Base-by-base conservation (phyloP, 2,888 invertebrate species). In the Caenorhabditis afra region DNA sequence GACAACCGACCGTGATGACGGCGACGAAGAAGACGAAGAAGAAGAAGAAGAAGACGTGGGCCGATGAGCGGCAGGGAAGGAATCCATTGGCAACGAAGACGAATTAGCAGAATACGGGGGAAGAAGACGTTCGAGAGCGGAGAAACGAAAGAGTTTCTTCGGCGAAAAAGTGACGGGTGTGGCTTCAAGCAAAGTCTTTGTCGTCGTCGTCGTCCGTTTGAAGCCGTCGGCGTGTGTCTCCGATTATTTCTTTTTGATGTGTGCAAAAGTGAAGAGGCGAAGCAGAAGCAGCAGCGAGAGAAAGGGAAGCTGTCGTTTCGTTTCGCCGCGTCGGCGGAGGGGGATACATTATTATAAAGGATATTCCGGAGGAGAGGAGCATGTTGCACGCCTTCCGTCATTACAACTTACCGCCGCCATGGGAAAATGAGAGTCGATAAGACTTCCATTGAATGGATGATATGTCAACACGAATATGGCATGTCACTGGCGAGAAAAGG, bases 391-490 rank as follows among this genome's bases (percentile, higher is more conserved):
- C 20, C 23, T 22, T 39, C 55, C 23, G 45, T 58, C 23, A 37
- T 50, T 16, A 53, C 39, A 29, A 76, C 75, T 67, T 62, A 76
- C 75, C 75, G 67, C 62, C 66, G 61, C 75, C 75, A 76, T 47
- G 75, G 62, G 35, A 76, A 66, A 68, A 76, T 67, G 47, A 76
- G 53, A 62, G 67, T 76, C 55, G 75, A 76, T 67, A 76, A 67
- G 49, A 76, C 75, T 62, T 76, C 75, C 75, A 76, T 76, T 45
- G 52, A 45, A 59, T 22, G 45, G 64, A 76, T 62, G 67, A 65
- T 62, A 68, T 67, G 68, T 65, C 57, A 53, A 49, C 39, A 49
- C 61, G 65, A 73, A 71, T 71, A 71, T 50, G 64, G 73, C 73
- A 73, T 73, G 73, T 73, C 57, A 73, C 73, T 58, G 50, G n/a